Conservation (phyloP, 53 echinoderm and acorn worm genomes). For the Echinometra lucunter region DNA sequence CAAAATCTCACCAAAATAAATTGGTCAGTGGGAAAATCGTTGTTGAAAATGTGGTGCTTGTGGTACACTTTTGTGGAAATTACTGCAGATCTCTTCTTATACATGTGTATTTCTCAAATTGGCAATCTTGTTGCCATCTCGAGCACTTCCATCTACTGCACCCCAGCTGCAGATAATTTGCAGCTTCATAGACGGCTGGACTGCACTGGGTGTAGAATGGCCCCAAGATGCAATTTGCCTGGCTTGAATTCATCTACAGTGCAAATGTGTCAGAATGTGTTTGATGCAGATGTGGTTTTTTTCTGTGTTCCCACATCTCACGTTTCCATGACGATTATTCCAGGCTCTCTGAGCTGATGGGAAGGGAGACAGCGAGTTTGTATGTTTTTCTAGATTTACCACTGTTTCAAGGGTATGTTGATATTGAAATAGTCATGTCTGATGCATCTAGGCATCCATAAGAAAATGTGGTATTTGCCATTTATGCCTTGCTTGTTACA, state of each 20-base stretch:
- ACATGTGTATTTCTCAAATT: background rate
- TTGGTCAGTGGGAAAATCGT: background rate
- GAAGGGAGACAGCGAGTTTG: background rate
- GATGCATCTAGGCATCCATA: background rate
- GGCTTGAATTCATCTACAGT: constrained; percentile 56
- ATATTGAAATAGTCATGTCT: background rate
- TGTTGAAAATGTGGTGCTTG: background rate
- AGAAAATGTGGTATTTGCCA: background rate
- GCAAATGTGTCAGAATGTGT: constrained; percentile 33
- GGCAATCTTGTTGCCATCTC: constrained; percentile 6
- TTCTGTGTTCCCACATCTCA: background rate
- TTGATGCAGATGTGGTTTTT: constrained; percentile 34
- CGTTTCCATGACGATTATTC: constrained; percentile 12
- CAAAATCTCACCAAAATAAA: background rate
- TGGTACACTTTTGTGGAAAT: too few species aligned
- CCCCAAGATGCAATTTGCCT: constrained; percentile 52
- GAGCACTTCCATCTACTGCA: background rate
- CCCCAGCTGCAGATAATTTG: constrained; percentile 61
- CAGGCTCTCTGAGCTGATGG: background rate
- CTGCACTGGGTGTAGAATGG: background rate
- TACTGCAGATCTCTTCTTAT: background rate
- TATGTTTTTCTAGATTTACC: background rate
- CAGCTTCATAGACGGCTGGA: constrained; percentile 26
- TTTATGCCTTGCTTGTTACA: background rate
- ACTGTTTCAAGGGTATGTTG: background rate